Evolutionary conservation across 2,888 invertebrate genomes (phyloP), one percentile per base, ranked within the genome.

Genomic region (Crepidodera aurea): DNA sequence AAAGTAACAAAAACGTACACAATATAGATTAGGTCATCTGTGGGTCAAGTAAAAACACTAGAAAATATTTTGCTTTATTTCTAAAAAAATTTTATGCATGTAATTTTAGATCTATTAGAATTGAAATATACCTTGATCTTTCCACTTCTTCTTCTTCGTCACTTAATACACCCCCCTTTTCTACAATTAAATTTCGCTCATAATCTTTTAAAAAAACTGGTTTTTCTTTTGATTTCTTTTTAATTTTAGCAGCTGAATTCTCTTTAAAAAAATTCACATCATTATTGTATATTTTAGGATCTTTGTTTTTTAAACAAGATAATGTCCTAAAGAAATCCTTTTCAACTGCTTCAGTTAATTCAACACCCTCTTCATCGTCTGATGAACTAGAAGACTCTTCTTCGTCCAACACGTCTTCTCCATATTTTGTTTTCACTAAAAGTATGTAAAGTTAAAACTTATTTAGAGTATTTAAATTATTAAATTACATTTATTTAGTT

Each of bases 291-390:
- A 97, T 96, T 70, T 86, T 85, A 0, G 96, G 94, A 82, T 97
- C 93, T 76, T 92, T 93, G 44, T 88, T 91, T 78, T 96, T 97
- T 44, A 98, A 80, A 51, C 89, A 88, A 0, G 95, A 86, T 1
- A 97, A 82, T 0, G 96, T 92, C 81, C 91, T 92, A 40, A 94
- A 88, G 80, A 98, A 98, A 68, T 92, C 90, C 69, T 91, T 89
- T 75, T 98, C 96, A 46, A 90, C 82, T 68, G 89, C 85, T 71
- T 89, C 85, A 0, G 88, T 80, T 78, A 90, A 70, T 80, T 86
- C 84, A 70, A 81, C 79, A 51, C 83, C 85, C 68, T 86, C 87
- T 71, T 87, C 86, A 59, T 89, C 90, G 72, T 90, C 89, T 27
- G 88, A 88, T 67, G 87, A 86, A 48, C 80, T 80, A 62, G 79